Evolutionary conservation across 2,797 vertebrate genomes (phyloP), one percentile per base, ranked within the genome.

Genomic region (Lithobates sylvaticus): DNA sequence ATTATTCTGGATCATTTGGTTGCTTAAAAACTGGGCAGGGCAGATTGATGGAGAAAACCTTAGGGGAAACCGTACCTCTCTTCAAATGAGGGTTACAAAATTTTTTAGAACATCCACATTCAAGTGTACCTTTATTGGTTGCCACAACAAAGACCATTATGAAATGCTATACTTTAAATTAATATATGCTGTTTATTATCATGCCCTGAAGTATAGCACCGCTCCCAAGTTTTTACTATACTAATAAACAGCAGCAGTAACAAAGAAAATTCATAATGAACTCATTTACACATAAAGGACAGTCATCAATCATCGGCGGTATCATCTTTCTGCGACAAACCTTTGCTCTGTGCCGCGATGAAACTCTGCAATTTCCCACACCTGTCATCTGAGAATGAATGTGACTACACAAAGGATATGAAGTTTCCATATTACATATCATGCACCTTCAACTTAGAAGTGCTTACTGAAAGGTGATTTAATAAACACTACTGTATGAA

Each of bases 201-300:
- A 71, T 71, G 78, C 78, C 78, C 68, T 70, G 27, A 29, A 71
- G 67, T 71, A 32, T 71, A 26, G 21, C 23, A 82, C 70, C n/a
- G 26, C 32, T 64, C 36, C n/a, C 70, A 82, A 29, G n/a, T 39
- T 73, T 72, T 73, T 1, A 54, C 79, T 72, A n/a, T 64, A 39
- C 36, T 26, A 82, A 65, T 64, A 71, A 73, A 64, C 29, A 39
- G 79, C 12, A 34, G 67, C 78, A 44, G 68, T 36, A 80, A 70
- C 69, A 71, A 81, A 71, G 78, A 71, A 71, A 81, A n/a, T n/a
- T 81, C 68, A 81, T 81, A 71, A 81, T 81, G 47, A 81, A 71
- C 44, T 81, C 26, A 81, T 71, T 54, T 58, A 58, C 47, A 81
- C 78, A 81, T 81, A 81, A 81, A 81, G 68, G 68, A 81, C 44